A percentile compares a stretch with the other conserved stretches of the same genome.
phyloP scores from a whole-genome alignment of 2,888 invertebrate genomes.

The Eupithecia vulgata region DNA sequence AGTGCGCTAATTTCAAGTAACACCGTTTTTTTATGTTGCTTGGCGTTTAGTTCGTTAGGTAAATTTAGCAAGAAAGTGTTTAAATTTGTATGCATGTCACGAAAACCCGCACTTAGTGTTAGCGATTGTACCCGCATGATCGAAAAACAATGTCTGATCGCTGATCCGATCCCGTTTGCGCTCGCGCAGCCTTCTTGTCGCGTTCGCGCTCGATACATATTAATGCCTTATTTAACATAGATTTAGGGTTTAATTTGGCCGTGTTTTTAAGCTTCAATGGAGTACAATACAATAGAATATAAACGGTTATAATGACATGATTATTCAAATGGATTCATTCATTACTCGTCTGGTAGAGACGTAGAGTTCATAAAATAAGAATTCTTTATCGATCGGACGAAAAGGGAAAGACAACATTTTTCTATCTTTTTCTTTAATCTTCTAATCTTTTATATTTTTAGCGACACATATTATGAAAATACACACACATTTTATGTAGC shows the following conservation, averaged over 20 bases:
- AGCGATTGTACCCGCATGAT: conserved; percentile 72
- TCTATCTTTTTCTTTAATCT: not conserved
- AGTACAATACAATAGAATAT: conserved; percentile 30
- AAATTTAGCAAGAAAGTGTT: conserved; percentile 54
- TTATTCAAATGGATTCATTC: not conserved
- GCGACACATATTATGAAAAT: not conserved
- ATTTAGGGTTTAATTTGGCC: conserved; percentile 50
- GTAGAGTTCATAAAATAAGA: not conserved
- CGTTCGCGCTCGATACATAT: conserved; percentile 70
- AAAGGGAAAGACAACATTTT: not conserved
- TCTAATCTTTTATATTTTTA: not conserved
- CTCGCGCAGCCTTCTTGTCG: conserved; percentile 72
- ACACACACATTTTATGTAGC: not conserved
- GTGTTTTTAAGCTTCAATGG: conserved; percentile 38
- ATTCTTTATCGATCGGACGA: not conserved
- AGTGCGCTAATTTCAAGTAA: conserved; percentile 21
- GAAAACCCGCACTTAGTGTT: conserved; percentile 60
- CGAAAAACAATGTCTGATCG: conserved; percentile 64
- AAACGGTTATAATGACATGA: not conserved
- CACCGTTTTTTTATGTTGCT: conserved; percentile 19
- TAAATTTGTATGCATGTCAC: conserved; percentile 71
- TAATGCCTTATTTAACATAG: conserved; percentile 64
- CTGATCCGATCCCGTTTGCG: conserved; percentile 49
- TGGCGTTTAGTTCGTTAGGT: conserved; percentile 21
- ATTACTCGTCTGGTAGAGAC: not conserved